A percentile compares a stretch with the other conserved stretches of the same genome.
These are phyloP conservation scores for Oscheius sp. DNA, from an alignment of 2,888 invertebrate genomes.

Conservation along the genomic window DNA sequence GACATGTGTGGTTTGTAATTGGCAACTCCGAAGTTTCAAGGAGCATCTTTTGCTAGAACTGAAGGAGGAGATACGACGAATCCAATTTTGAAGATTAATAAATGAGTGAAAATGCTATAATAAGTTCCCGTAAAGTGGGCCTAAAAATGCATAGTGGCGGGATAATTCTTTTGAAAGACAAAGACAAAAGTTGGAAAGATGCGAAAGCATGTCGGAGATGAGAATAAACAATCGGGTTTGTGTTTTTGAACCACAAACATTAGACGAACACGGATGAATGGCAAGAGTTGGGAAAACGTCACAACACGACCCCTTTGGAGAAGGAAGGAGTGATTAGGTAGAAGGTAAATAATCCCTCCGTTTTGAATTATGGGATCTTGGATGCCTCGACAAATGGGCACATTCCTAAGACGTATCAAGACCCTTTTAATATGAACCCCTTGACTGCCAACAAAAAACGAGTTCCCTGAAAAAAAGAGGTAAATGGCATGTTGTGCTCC, in stretches of 20 bases:
- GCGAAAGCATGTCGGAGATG: neutral
- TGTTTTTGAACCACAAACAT: constrained; percentile 1
- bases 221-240: neutral
- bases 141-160: neutral
- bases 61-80: neutral
- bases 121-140: neutral
- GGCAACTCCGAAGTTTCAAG: neutral
- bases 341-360: constrained; percentile 25
- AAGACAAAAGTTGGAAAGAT: constrained; percentile 9
- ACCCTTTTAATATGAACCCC: no score
- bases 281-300: constrained; percentile 3
- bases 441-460: no score
- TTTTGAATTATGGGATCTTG: constrained; percentile 6
- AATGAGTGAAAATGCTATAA: constrained; percentile 4
- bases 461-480: no score
- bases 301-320: neutral
- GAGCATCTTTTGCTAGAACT: constrained; percentile 1
- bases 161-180: neutral
- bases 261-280: neutral
- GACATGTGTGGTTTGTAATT: constrained; percentile 14
- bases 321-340: constrained; percentile 2
- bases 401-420: neutral
- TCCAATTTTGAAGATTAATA: constrained; percentile 17
- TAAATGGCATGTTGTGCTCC: no score
- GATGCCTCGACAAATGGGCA: neutral